A percentile compares a stretch with the other conserved stretches of the same genome.
Conservation (phyloP, 2,888 invertebrate genomes). For the Sabatieria punctata region DNA sequence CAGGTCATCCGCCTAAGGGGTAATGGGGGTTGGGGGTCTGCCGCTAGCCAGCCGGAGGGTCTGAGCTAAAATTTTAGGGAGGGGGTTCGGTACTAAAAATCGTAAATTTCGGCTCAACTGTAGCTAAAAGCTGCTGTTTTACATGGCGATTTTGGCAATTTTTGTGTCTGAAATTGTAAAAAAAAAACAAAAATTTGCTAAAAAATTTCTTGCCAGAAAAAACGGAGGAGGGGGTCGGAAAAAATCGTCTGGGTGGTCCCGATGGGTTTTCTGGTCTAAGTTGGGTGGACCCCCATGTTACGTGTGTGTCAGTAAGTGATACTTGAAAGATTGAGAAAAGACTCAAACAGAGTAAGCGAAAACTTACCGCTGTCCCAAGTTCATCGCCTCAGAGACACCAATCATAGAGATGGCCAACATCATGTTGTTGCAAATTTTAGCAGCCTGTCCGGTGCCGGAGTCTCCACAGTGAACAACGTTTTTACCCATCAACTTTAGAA, state of each 20-base stretch:
- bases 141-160: too few species aligned
- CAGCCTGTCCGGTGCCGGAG: constrained; percentile 78
- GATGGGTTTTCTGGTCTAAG: too few species aligned
- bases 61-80: too few species aligned
- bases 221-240: too few species aligned
- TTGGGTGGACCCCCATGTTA: too few species aligned
- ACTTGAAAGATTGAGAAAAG: not conserved
- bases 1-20: too few species aligned
- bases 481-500: constrained; percentile 57
- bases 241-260: too few species aligned
- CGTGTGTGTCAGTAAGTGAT: not conserved
- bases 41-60: too few species aligned
- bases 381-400: constrained; percentile 84
- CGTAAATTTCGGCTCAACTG: too few species aligned
- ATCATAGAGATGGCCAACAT: constrained; percentile 85
- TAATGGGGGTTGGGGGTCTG: too few species aligned
- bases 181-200: not conserved
- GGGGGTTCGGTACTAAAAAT: too few species aligned
- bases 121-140: too few species aligned
- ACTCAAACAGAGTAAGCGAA: not conserved
- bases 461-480: constrained; percentile 77
- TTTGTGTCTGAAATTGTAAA: not conserved
- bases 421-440: constrained; percentile 87
- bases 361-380: constrained; percentile 62
- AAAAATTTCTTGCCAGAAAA: not conserved